phyloP scores from a whole-genome alignment of 2,113 vertebrate genomes.

The Colossoma macropomum region DNA sequence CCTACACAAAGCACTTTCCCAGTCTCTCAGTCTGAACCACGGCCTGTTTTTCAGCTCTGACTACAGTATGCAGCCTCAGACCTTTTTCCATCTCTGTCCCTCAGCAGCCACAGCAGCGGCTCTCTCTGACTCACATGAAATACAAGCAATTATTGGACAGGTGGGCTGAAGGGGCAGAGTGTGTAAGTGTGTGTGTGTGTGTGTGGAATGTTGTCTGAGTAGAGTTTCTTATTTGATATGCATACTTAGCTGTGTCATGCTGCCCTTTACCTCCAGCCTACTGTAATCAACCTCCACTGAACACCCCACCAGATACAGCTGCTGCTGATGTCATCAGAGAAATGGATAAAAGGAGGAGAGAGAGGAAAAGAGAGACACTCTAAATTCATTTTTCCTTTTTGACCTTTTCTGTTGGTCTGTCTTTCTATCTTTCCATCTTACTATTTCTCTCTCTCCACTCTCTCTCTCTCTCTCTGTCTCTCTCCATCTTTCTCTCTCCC shows the following conservation, averaged over 20 bases:
- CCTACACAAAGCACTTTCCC: constrained; percentile 2
- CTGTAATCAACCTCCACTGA: constrained; percentile 13
- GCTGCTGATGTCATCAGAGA: not conserved
- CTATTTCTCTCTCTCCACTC: not conserved
- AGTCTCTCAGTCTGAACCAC: not conserved
- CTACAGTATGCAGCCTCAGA: not conserved
- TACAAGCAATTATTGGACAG: constrained; percentile 72
- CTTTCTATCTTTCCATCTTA: not conserved
- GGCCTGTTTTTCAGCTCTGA: not conserved
- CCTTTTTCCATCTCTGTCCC: constrained; percentile 21
- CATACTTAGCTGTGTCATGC: not conserved
- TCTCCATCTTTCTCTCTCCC: too few species aligned
- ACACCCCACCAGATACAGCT: not conserved
- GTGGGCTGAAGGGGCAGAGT: constrained; percentile 63
- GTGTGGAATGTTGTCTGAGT: constrained; percentile 4
- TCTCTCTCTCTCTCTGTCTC: not conserved
- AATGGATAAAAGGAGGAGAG: not conserved
- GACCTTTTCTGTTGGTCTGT: not conserved
- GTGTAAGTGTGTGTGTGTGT: not conserved
- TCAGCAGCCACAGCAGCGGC: constrained; percentile 38
- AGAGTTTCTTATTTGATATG: not conserved
- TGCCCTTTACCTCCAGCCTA: constrained; percentile 35
- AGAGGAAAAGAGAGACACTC: not conserved
- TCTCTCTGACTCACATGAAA: constrained; percentile 63
- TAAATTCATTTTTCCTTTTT: not conserved